These are phyloP conservation scores for Nesogale talazaci DNA, from an alignment of 2,113 vertebrate species.

Conservation along the genomic window DNA sequence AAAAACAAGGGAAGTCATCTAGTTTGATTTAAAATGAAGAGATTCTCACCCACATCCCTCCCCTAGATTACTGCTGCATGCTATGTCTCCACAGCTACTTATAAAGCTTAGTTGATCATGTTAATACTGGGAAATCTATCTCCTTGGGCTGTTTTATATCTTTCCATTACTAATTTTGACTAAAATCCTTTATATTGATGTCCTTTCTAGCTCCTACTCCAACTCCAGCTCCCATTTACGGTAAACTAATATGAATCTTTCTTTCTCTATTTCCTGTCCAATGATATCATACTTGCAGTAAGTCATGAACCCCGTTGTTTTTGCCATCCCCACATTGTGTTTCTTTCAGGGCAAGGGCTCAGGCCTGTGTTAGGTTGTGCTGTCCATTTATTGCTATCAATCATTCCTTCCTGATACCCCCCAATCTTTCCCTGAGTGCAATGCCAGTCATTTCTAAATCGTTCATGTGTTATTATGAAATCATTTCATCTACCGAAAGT, in stretches of 20 bases:
- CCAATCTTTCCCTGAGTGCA: conserved; percentile 42
- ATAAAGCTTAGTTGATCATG: conserved; percentile 63
- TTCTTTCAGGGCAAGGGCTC: conserved; percentile 31
- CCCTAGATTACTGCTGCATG: background rate
- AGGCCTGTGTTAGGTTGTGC: conserved; percentile 71
- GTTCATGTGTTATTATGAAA: conserved; percentile 54
- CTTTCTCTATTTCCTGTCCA: conserved; percentile 80
- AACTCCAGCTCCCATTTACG: conserved; percentile 93
- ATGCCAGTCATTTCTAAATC: conserved; percentile 54
- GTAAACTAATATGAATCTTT: conserved; percentile 91
- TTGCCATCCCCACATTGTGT: conserved; percentile 54
- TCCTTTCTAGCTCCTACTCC: conserved; percentile 94
- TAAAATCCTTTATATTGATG: conserved; percentile 91
- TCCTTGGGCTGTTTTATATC: conserved; percentile 76
- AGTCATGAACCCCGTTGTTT: conserved; percentile 30
- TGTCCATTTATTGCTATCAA: conserved; percentile 18
- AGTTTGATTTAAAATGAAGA: conserved; percentile 12
- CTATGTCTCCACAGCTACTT: conserved; percentile 60
- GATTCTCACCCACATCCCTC: background rate
- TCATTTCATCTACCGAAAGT: conserved; percentile 25
- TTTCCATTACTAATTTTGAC: conserved; percentile 87
- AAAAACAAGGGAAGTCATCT: conserved; percentile 12
- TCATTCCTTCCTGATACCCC: conserved; percentile 62
- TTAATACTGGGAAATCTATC: conserved; percentile 71
- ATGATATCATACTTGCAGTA: conserved; percentile 73